A percentile compares a stretch with the other conserved stretches of the same genome.
Conservation (phyloP, 2,888 invertebrate species). For the Eupithecia subfuscata region DNA sequence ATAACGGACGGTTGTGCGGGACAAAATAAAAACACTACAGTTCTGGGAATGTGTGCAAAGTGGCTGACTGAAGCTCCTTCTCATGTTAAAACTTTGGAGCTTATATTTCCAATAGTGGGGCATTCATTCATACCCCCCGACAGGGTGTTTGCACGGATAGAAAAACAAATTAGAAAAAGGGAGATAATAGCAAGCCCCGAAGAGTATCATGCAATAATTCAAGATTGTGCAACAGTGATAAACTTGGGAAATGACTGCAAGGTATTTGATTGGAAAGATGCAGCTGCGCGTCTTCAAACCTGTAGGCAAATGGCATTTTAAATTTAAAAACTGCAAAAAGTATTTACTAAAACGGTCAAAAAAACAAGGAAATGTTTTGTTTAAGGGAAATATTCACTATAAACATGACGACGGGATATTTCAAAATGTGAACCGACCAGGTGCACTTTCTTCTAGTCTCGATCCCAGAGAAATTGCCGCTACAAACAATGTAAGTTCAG, state of each 20-base stretch:
- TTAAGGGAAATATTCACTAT: constrained; percentile 43
- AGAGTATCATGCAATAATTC: constrained; percentile 25
- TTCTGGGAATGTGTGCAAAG: constrained; percentile 16
- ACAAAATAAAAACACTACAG: neutral
- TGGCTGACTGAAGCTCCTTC: constrained; percentile 14
- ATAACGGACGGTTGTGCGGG: neutral
- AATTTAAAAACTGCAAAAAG: constrained; percentile 39
- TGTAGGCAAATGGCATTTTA: constrained; percentile 41
- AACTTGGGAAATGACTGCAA: constrained; percentile 33
- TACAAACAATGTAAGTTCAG: constrained; percentile 19
- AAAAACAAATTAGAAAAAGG: too few species aligned
- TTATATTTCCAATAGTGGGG: too few species aligned
- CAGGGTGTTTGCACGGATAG: too few species aligned
- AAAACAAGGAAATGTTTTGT: constrained; percentile 42
- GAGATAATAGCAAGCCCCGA: too few species aligned
- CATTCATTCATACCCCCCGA: too few species aligned
- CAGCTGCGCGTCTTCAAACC: constrained; percentile 42
- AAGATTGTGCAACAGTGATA: constrained; percentile 21
- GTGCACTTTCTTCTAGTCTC: constrained; percentile 22
- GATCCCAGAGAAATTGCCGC: constrained; percentile 25
- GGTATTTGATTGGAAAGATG: constrained; percentile 44
- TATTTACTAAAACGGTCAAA: constrained; percentile 42
- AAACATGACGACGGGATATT: constrained; percentile 40
- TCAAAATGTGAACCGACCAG: constrained; percentile 36
- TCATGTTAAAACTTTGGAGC: constrained; percentile 10